Evolutionary conservation across 2,888 invertebrate genomes (phyloP), one percentile per base, ranked within the genome.

Genomic region (Drosophila phalerata): DNA sequence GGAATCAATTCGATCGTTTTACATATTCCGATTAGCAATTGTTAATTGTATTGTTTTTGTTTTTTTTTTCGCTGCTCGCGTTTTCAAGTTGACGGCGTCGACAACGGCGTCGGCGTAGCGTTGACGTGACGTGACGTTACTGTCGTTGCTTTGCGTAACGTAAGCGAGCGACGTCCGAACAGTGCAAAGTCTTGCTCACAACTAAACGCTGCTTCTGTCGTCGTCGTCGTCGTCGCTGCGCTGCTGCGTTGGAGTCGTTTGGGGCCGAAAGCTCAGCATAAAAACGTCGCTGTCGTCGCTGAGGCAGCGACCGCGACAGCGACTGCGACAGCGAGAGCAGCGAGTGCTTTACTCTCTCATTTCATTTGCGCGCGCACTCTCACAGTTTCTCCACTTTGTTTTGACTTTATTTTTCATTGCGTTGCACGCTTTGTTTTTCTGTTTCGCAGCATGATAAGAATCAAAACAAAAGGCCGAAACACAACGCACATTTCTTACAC

Each of bases 101-200:
- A 22, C 49, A 32, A 63, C 72, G 64, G 68, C 70, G 80, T 69
- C 63, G 68, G 71, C 79, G 73, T 69, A 48, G 56, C 70, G 42
- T 64, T 28, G 38, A 37, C 40, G 43, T 28, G 38, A 37, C 40
- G 43, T 28, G 25, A 43, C 42, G 43, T 49, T 17, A 47, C 19
- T 28, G 30, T 22, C 48, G 45, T 56, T 42, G 48, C 66, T 32
- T 55, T 48, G 40, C 53, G 53, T 49, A 57, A 57, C 77, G 80
- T 68, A 57, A 63, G 58, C 72, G 66, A 53, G 47, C 73, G 17
- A 73, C 90, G 90, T 90, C 90, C 84, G 80, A 79, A 81, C 89
- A 81, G 74, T 80, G 85, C 90, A 86, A 88, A 86, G 89, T 81
- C 88, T 85, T 90, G 85, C 83, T 90, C 89, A 85, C 85, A 87